phyloP scores from a whole-genome alignment of 2,888 invertebrate species.

The Lasius platythorax region DNA sequence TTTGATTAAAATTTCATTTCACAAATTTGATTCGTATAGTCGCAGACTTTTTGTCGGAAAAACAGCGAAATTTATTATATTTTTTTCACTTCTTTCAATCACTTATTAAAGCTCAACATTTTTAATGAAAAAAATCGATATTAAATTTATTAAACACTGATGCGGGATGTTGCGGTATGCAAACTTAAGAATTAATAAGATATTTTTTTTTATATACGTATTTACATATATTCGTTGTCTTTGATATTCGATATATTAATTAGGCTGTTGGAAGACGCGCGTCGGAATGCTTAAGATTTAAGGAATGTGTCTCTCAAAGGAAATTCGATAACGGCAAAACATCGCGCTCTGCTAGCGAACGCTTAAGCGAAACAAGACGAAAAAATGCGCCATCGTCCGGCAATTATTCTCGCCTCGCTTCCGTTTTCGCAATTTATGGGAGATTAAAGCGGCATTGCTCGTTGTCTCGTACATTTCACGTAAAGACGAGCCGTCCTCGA shows the following conservation, averaged over 20 bases:
- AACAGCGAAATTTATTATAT: background rate
- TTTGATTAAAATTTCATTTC: conserved; percentile 32
- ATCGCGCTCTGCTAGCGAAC: background rate
- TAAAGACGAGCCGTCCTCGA: conserved; percentile 12
- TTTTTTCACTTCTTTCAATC: background rate
- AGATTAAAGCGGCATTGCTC: conserved; percentile 30
- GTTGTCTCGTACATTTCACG: conserved; percentile 21
- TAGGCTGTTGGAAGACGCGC: background rate
- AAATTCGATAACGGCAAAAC: background rate
- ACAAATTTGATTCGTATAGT: background rate
- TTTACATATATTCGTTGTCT: background rate
- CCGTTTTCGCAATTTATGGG: conserved; percentile 34
- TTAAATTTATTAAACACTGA: background rate
- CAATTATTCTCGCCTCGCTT: conserved; percentile 27
- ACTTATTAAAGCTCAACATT: background rate
- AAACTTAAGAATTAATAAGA: background rate
- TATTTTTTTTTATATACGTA: background rate
- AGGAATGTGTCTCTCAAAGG: conserved; percentile 14
- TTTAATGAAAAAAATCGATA: background rate
- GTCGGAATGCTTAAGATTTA: background rate
- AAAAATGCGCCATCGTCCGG: conserved; percentile 27
- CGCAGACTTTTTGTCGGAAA: conserved; percentile 2
- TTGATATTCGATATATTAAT: conserved; percentile 32
- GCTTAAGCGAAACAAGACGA: background rate
- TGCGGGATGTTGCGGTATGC: background rate